Base-by-base conservation (phyloP, 2,113 vertebrate species). In the Aspiorhynchus laticeps region DNA sequence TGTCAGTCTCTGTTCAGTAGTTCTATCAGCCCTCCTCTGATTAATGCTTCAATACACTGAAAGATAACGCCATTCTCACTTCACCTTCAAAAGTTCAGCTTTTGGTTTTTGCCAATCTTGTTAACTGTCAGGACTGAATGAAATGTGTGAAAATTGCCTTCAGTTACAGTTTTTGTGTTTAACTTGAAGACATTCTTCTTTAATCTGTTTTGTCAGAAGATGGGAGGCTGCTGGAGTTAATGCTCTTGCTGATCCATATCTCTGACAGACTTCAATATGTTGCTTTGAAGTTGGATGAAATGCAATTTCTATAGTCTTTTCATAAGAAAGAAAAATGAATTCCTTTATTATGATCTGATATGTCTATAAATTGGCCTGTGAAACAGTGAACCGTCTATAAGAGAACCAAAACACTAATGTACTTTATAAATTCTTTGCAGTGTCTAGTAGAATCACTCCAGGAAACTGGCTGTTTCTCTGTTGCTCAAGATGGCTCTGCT, bases 361-460 rank as follows among this genome's bases (percentile, higher is more conserved):
- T 19, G 56, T 82, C 69, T 78, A 87, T 78, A 89, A 92, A 91
- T 87, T 87, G 86, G 56, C 73, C 86, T 61, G 46, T 83, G 89
- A 92, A 90, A 88, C 76, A 83, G 76, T 85, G 75, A 90, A 88
- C 89, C 88, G 59, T 85, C 82, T 48, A 11, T 80, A 84, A 46
- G 87, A 84, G 84, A 38, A 24, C 31, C 78, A 80, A 80, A 38
- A n/a, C 48, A 26, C 31, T 63, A 43, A 63, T 14, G 5, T 2
- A n/a, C 21, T 15, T 80, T 38, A 61, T 31, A 56, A 33, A 24
- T 31, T 33, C 17, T 36, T 61, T 14, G 31, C 21, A 4, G 12
- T 15, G 38, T 80, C 53, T 80, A 56, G 19, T 31, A 7, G 46
- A 24, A 19, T 59, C 28, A 59, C 12, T 56, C 8, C 21, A n/a